These are phyloP conservation scores for Patiria miniata DNA, from an alignment of 35 echinoderm and acorn worm genomes.

Conservation along the genomic window DNA sequence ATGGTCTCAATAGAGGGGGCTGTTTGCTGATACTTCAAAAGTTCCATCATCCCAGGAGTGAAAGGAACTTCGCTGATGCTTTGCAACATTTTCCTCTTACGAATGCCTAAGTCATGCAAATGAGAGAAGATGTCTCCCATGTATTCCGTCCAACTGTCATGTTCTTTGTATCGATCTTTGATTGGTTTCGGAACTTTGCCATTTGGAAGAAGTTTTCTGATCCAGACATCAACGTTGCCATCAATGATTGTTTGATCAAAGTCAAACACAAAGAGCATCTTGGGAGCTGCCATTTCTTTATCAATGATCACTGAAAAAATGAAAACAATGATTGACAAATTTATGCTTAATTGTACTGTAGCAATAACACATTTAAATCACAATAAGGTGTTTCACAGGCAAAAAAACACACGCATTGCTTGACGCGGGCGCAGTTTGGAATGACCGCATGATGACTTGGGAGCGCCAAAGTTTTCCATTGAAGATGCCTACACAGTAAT, in stretches of 20 bases:
- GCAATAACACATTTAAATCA: too few species aligned
- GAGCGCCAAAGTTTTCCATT: too few species aligned
- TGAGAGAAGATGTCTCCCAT: conserved; percentile 69
- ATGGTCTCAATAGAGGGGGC: conserved; percentile 57
- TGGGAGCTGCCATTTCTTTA: not conserved
- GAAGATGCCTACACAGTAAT: too few species aligned
- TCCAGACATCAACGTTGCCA: conserved; percentile 56
- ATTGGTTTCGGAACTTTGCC: conserved; percentile 57
- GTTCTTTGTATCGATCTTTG: conserved; percentile 29
- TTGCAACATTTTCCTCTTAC: conserved; percentile 20
- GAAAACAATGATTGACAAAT: not conserved
- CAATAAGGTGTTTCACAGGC: too few species aligned
- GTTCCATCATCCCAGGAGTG: conserved; percentile 57
- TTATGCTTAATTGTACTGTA: not conserved
- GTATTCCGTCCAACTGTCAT: conserved; percentile 60
- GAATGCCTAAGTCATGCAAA: conserved; percentile 36
- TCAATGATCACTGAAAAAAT: not conserved
- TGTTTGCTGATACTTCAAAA: conserved; percentile 54
- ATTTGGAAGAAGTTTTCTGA: conserved; percentile 44
- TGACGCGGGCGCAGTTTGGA: too few species aligned
- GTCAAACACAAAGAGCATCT: conserved; percentile 50
- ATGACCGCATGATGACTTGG: too few species aligned
- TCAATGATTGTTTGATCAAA: conserved; percentile 84
- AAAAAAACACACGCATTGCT: too few species aligned
- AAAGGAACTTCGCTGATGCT: conserved; percentile 46